Base-by-base conservation (phyloP, 2,797 vertebrate species). In the Ctenopoma multispine region DNA sequence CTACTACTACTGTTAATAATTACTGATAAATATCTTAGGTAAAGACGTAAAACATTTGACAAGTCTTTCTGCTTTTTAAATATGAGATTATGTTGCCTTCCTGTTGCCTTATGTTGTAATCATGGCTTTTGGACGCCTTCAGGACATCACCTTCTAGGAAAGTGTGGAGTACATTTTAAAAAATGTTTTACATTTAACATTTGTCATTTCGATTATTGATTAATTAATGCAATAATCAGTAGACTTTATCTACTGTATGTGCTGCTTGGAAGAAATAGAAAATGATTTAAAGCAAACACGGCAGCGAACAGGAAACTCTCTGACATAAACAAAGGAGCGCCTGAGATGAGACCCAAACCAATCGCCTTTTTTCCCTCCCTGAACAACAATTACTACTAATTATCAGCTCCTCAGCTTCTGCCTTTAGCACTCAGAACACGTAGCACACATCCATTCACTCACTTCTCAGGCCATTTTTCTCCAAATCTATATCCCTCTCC, bases 371-470 rank as follows among this genome's bases (percentile, higher is more conserved):
- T 53, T 67, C 72, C 61, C 82, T 80, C 69, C 72, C 77, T 80
- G 83, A 90, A 90, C 87, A 85, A 85, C 83, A 93, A 93, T 94
- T 92, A 92, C 74, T 27, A 72, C 83, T 93, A 92, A 93, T 94
- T 91, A 92, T 89, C 85, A 71, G 72, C 79, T 78, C 73, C 70
- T 72, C 74, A 47, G 80, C 72, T 69, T 63, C 74, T 70, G 72
- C 75, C 68, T 73, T 87, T 63, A 63, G 77, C 87, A 83, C 80
- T 78, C 82, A 15, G 44, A 67, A 74, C 90, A 92, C 87, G 77
- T 83, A 73, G 63, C 60, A 4, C 63, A 73, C 81, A 84, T 87
- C 84, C 75, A 77, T 80, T 71, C 69, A 8, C 73, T 77, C 46
- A 15, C 69, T 79, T 79, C 71, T 69, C 64, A 17, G 57, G 36